A percentile compares a stretch with the other conserved stretches of the same genome.
These are phyloP conservation scores for Coptotermes formosanus DNA, from an alignment of 1,140 invertebrate genomes.

Conservation along the genomic window DNA sequence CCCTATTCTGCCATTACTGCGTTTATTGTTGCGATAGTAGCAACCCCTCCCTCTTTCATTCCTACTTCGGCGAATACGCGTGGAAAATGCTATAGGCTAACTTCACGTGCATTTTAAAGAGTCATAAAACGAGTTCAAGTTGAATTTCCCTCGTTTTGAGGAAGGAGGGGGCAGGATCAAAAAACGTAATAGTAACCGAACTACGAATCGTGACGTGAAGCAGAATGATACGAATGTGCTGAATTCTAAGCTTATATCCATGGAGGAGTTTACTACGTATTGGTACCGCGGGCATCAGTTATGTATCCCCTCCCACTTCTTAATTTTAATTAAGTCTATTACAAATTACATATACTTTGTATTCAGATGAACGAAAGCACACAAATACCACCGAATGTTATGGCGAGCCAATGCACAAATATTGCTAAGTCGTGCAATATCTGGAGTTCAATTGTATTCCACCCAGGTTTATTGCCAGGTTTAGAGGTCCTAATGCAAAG, in stretches of 20 bases:
- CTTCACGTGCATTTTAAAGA: conserved; percentile 46
- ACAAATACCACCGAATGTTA: not conserved
- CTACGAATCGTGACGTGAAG: conserved; percentile 15
- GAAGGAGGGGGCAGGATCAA: conserved; percentile 16
- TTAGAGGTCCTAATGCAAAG: not conserved
- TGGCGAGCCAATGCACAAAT: not conserved
- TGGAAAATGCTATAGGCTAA: conserved; percentile 30
- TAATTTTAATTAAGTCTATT: conserved; percentile 3
- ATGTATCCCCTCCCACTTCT: not conserved
- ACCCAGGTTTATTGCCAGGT: not conserved
- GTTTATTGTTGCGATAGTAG: not conserved
- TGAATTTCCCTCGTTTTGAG: conserved; percentile 42
- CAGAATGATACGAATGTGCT: conserved; percentile 6
- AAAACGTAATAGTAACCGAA: conserved; percentile 29
- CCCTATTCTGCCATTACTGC: conserved; percentile 1
- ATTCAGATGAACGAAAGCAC: not conserved
- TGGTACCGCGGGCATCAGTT: not conserved
- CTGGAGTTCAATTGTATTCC: not conserved
- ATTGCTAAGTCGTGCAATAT: not conserved
- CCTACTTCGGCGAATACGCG: not conserved
- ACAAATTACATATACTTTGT: conserved; percentile 5
- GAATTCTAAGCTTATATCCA: conserved; percentile 9
- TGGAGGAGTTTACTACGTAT: not conserved
- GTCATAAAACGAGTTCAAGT: conserved; percentile 46
- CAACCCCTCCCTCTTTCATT: not conserved